Conservation (phyloP, 2,113 vertebrate species). For the Beaufortia kweichowensis region DNA sequence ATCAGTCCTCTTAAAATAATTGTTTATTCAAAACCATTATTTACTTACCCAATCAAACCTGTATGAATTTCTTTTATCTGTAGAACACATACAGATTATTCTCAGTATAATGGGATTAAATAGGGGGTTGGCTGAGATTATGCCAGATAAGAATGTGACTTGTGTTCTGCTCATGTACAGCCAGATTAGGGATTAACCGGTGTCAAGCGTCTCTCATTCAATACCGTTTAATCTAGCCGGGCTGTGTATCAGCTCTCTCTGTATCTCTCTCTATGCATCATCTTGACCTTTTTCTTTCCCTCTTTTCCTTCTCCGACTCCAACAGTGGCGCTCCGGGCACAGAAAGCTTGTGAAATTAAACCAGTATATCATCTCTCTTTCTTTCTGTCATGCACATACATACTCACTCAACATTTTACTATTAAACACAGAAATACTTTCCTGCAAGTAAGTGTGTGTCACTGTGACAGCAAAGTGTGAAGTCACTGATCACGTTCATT, state of each 20-base stretch:
- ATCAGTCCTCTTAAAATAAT: not conserved
- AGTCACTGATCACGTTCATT: conserved; percentile 47
- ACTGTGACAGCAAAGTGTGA: conserved; percentile 13
- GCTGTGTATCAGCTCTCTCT: not conserved
- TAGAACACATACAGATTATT: not conserved
- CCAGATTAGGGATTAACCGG: conserved; percentile 33
- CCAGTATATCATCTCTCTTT: conserved; percentile 36
- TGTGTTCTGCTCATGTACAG: conserved; percentile 23
- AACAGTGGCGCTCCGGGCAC: conserved; percentile 20
- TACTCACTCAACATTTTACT: conserved; percentile 18
- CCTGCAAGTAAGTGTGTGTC: conserved; percentile 26
- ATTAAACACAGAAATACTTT: conserved; percentile 26
- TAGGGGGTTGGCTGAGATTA: conserved; percentile 8
- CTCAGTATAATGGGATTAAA: conserved; percentile 34
- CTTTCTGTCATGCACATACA: not conserved
- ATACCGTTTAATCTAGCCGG: not conserved
- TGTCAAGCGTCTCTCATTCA: conserved; percentile 17
- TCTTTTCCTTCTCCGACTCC: conserved; percentile 9
- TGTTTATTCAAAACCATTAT: not conserved
- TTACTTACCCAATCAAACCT: not conserved
- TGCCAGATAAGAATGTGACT: conserved; percentile 9
- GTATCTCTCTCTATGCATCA: not conserved
- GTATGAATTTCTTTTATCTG: not conserved
- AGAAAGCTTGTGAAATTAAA: conserved; percentile 44
- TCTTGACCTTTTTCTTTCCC: conserved; percentile 23